Evolutionary conservation across 1,140 invertebrate species (phyloP).

Genomic region (Leptinotarsa lineolata): DNA sequence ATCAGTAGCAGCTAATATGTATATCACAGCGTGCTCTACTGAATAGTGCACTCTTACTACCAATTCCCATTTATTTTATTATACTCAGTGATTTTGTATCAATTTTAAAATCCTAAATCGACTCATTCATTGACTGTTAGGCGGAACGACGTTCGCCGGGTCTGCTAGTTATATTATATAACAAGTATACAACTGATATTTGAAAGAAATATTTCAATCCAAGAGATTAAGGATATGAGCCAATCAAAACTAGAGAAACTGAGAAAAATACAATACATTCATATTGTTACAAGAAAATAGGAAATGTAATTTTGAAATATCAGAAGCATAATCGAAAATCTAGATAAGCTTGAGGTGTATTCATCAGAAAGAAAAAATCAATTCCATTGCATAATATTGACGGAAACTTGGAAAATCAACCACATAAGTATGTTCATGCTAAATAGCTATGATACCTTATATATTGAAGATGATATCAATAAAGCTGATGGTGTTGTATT

Average conservation of each 20-base stretch:
- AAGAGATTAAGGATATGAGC: background rate
- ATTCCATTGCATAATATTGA: background rate
- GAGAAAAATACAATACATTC: background rate
- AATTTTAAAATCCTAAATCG: too few relatives aligned
- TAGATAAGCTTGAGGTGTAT: background rate
- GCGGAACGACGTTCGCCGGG: too few relatives aligned
- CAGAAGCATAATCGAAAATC: background rate
- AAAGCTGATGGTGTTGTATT: background rate
- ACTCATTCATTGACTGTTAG: too few relatives aligned
- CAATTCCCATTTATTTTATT: too few relatives aligned
- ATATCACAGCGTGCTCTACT: too few relatives aligned
- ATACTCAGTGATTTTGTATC: too few relatives aligned
- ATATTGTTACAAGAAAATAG: background rate
- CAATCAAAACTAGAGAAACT: background rate
- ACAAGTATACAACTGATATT: background rate
- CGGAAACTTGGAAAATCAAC: background rate
- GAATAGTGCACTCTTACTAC: too few relatives aligned
- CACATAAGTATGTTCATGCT: background rate
- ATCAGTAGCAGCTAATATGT: too few relatives aligned
- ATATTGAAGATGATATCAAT: background rate
- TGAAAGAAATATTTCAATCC: background rate
- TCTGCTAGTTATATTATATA: too few relatives aligned
- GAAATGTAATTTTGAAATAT: conserved; percentile 2
- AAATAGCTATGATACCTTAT: background rate
- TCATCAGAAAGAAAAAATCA: background rate